These are phyloP conservation scores for Tympanuchus pallidicinctus DNA, from an alignment of 2,113 vertebrate species.

Conservation along the genomic window DNA sequence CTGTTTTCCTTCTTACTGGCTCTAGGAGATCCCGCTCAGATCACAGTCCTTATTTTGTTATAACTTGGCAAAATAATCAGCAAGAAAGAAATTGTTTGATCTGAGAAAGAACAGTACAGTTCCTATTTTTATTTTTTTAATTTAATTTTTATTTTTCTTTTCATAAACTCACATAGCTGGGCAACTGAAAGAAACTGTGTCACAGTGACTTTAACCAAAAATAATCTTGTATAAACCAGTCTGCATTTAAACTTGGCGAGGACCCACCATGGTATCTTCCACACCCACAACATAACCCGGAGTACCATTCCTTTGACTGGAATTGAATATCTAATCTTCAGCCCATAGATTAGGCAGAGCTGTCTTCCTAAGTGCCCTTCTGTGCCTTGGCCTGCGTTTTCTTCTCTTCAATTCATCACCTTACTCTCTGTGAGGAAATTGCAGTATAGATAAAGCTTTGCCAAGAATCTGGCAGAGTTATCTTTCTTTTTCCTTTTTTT, in stretches of 20 bases:
- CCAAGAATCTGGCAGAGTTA: slow-evolving; percentile 60
- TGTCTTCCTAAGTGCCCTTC: slow-evolving; percentile 32
- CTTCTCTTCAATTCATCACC: slow-evolving; percentile 67
- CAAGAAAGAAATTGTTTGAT: slow-evolving; percentile 49
- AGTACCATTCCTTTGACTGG: slow-evolving; percentile 58
- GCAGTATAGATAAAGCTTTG: slow-evolving; percentile 55
- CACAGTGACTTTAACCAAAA: slow-evolving; percentile 63
- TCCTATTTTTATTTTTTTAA: not conserved
- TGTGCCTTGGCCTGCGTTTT: slow-evolving; percentile 53
- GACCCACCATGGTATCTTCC: slow-evolving; percentile 29
- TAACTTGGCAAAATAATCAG: slow-evolving; percentile 5
- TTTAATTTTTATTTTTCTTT: not conserved
- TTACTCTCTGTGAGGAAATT: slow-evolving; percentile 61
- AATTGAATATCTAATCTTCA: slow-evolving; percentile 69
- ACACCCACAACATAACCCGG: slow-evolving; percentile 55
- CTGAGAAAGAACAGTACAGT: not conserved
- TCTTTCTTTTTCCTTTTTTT: not conserved
- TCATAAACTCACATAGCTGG: slow-evolving; percentile 10
- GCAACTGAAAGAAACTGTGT: slow-evolving; percentile 47
- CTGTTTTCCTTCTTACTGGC: slow-evolving; percentile 3
- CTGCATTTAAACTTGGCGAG: slow-evolving; percentile 65
- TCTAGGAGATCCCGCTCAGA: slow-evolving; percentile 36
- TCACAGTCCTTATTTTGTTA: slow-evolving; percentile 57
- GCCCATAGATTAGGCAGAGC: slow-evolving; percentile 19
- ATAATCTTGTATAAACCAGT: slow-evolving; percentile 59